A percentile compares a stretch with the other conserved stretches of the same genome.
These are phyloP conservation scores for Venusia cambrica DNA, from an alignment of 2,888 invertebrate species.

Conservation along the genomic window DNA sequence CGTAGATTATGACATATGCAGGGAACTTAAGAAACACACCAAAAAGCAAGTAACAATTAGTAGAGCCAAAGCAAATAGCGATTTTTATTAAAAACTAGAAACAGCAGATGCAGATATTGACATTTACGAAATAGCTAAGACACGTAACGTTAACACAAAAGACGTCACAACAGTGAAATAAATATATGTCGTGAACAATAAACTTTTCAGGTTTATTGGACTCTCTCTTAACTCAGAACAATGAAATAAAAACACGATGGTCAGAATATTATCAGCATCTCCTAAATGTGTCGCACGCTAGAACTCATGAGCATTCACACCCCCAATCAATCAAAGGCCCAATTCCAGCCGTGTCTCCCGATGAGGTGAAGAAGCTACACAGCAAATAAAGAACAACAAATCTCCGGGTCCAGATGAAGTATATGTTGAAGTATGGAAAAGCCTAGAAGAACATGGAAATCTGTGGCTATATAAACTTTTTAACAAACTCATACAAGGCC, in stretches of 20 bases:
- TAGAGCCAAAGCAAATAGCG: too few species aligned
- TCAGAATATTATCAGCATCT: slow-evolving; percentile 1
- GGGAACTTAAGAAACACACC: too few species aligned
- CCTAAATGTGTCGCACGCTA: not conserved
- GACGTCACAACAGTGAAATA: not conserved
- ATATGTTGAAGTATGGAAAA: slow-evolving; percentile 6
- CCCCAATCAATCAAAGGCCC: not conserved
- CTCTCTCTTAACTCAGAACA: not conserved
- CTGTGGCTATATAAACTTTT: not conserved
- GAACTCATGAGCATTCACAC: not conserved
- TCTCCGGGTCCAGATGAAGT: slow-evolving; percentile 6
- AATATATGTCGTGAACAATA: not conserved
- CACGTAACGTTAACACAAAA: not conserved
- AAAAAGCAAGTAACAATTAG: too few species aligned
- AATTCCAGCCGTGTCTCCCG: not conserved
- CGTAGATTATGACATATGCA: too few species aligned
- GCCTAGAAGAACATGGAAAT: not conserved
- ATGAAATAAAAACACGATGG: not conserved
- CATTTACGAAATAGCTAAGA: slow-evolving; percentile 1
- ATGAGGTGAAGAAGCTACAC: not conserved
- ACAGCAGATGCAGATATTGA: not conserved
- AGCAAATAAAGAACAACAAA: slow-evolving; percentile 8
- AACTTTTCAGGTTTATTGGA: too few species aligned
- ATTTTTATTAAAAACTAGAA: not conserved
- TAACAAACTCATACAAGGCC: not conserved